Evolutionary conservation across 2,113 vertebrate species (phyloP), one percentile per base, ranked within the genome.

Genomic region (Astatoreochromis straeleni): DNA sequence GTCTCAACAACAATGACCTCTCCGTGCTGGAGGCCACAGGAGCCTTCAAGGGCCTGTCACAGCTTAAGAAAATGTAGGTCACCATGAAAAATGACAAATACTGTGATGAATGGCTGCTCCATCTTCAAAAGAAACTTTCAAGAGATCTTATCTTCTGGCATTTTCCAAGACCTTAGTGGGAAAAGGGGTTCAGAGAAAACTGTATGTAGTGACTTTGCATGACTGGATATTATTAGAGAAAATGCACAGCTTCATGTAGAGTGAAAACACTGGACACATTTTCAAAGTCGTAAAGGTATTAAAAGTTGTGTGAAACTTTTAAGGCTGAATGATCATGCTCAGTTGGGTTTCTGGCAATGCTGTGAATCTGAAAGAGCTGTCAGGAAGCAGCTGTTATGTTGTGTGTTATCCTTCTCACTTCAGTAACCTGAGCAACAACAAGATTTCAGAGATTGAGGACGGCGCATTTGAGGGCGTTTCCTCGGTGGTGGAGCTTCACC

Each of bases 371-470:
- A 57, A 45, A 19, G 19, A 57, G 51, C 9, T 12, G 3, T 33
- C 11, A 54, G 16, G 17, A 42, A 65, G 53, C 29, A 7, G 38
- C 29, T 40, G 7, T 31, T 54, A 17, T 78, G n/a, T 51, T 45
- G 33, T 11, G 3, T 7, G 7, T n/a, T 6, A 1, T 45, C 24
- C 42, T 51, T 5, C 19, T 60, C 42, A 80, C 7, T 87, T 26
- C 94, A 99, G 99, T 85, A 99, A 99, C 91, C 95, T 99, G 91
- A 99, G 98, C 96, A 99, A 99, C 96, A 99, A 99, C 94, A 99
- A 99, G 91, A 97, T 99, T 91, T 96, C 97, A 0, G 98, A 99
- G 89, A 99, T 99, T 0, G 99, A 99, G 92, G 99, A 99, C 0
- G 97, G 98, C 4, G 97, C 96, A 0, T 99, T 99, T 0, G 98